These are phyloP conservation scores for Conchocele bisecta DNA, from an alignment of 2,888 invertebrate species.

Conservation along the genomic window DNA sequence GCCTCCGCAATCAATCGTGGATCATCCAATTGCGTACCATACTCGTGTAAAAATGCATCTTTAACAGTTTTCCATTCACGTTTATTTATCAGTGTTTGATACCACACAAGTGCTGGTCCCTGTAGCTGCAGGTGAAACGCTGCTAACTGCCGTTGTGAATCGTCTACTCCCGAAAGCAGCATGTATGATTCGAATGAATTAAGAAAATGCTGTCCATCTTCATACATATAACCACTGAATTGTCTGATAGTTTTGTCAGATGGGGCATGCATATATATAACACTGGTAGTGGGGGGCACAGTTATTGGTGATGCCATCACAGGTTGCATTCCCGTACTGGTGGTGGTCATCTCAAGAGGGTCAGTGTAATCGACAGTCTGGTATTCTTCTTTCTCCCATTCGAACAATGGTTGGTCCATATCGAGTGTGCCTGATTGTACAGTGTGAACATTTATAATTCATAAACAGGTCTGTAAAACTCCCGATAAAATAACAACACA, in stretches of 20 bases:
- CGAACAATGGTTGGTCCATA: no score
- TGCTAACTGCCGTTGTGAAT: constrained; percentile 1
- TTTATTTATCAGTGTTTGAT: constrained; percentile 1
- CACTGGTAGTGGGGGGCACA: no score
- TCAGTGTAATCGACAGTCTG: no score
- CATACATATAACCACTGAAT: constrained; percentile 23
- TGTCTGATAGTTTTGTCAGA: constrained; percentile 8
- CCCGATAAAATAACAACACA: no score
- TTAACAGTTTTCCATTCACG: constrained; percentile 5
- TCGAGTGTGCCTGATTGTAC: no score
- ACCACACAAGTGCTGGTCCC: constrained; percentile 30
- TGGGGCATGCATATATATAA: no score
- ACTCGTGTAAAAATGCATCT: neutral
- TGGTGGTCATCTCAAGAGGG: no score
- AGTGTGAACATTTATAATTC: no score
- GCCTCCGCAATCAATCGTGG: constrained; percentile 28
- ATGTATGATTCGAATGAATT: neutral
- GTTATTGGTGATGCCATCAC: no score
- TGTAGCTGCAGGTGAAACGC: constrained; percentile 31
- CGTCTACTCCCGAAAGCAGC: constrained; percentile 2
- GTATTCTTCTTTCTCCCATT: no score
- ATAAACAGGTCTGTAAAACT: no score
- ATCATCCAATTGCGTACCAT: neutral
- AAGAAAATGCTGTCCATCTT: constrained; percentile 8
- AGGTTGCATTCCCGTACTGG: no score